These are phyloP conservation scores for Macroglossus sobrinus DNA, from an alignment of 2,113 vertebrate species.

Conservation along the genomic window DNA sequence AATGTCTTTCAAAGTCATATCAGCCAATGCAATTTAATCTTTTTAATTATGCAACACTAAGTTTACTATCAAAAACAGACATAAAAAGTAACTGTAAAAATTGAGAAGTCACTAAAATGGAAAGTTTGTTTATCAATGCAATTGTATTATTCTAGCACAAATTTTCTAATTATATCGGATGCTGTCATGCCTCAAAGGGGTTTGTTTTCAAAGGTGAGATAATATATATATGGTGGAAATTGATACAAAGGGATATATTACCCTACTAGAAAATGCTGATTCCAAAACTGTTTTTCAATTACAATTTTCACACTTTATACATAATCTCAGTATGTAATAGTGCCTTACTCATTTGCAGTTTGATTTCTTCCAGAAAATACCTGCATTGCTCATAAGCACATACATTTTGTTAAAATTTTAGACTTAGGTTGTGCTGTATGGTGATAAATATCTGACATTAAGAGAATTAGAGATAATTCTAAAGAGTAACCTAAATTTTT, in stretches of 20 bases:
- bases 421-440: background rate
- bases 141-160: constrained; percentile 53
- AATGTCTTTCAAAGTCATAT: constrained; percentile 38
- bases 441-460: constrained; percentile 23
- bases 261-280: constrained; percentile 34
- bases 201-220: constrained; percentile 22
- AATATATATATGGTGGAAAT: constrained; percentile 56
- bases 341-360: constrained; percentile 27
- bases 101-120: constrained; percentile 46
- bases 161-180: constrained; percentile 36
- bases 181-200: background rate
- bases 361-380: constrained; percentile 63
- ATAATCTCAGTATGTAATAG: constrained; percentile 21
- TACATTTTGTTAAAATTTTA: constrained; percentile 58
- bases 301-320: background rate
- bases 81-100: constrained; percentile 59
- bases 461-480: background rate
- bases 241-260: constrained; percentile 42
- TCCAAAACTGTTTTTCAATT: constrained; percentile 53
- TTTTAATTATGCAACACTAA: constrained; percentile 53
- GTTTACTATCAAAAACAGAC: constrained; percentile 45
- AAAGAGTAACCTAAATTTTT: background rate
- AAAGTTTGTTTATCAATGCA: constrained; percentile 58
- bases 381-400: constrained; percentile 49
- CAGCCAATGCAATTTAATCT: constrained; percentile 31